Base-by-base conservation (phyloP, 2,888 invertebrate species). In the Dynastes grantii region DNA sequence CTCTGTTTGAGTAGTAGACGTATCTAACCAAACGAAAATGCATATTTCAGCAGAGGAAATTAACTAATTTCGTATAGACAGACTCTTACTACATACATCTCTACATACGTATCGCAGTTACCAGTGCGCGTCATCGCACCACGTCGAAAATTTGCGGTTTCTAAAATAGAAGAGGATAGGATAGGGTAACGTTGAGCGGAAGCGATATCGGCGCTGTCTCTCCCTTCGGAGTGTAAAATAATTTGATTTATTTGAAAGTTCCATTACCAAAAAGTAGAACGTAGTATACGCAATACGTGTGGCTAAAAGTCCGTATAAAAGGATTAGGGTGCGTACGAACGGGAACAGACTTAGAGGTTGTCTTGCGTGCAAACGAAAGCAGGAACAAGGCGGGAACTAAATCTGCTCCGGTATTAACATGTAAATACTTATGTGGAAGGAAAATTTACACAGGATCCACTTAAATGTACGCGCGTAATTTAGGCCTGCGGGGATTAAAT, bases 181-280 rank as follows among this genome's bases (percentile, higher is more conserved):
- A 58, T 8, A 22, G 22, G 16, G n/a, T n/a, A 8, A 8, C 53
- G 16, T 16, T 16, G 22, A 22, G 22, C n/a, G 16, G n/a, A 16
- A 13, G 13, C n/a, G 51, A 51, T 51, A n/a, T 2, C 13, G 4
- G 53, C 4, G n/a, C 45, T 51, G 37, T 9, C 45, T 51, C 49
- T 16, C 32, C 53, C n/a, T 16, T 16, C 8, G n/a, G 76, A 55
- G 76, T 37, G 64, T 53, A 49, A 65, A 76, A 76, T 76, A 76
- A 76, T 76, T 76, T 76, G 76, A 76, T 76, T 76, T 67, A 76
- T 76, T 64, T 13, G 64, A 53, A 65, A 67, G 76, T 64, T 76
- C 76, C 76, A 76, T 76, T 76, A 76, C 64, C 65, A 76, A 76
- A 76, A 76, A 76, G 65, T 45, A 67, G n/a, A 16, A 40, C 65